phyloP scores from a whole-genome alignment of 1,140 invertebrate genomes.

The Drosophila auraria region DNA sequence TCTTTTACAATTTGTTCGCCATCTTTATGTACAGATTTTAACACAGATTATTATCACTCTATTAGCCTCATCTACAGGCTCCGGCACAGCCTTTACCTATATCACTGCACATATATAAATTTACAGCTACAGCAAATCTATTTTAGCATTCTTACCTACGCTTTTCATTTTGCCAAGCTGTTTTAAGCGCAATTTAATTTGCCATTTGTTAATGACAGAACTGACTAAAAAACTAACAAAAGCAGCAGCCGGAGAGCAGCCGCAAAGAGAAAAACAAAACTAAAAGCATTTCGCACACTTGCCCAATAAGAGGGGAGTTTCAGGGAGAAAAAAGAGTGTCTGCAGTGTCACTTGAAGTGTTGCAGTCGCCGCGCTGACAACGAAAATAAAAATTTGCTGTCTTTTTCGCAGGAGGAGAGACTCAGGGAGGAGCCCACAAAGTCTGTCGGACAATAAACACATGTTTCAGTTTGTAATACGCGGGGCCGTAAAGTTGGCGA shows the following conservation, averaged over 20 bases:
- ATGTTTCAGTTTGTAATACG: slow-evolving; percentile 81
- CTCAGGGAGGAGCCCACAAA: slow-evolving; percentile 20
- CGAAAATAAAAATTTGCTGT: slow-evolving; percentile 52
- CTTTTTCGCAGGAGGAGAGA: slow-evolving; percentile 22
- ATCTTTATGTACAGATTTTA: neutral
- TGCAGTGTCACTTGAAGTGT: slow-evolving; percentile 73
- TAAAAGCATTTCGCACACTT: slow-evolving; percentile 45
- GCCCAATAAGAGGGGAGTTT: slow-evolving; percentile 40
- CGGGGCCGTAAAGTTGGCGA: slow-evolving; percentile 68
- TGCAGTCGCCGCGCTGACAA: slow-evolving; percentile 77
- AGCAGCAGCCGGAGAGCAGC: slow-evolving; percentile 16
- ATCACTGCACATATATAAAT: neutral
- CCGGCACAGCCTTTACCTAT: too few relatives aligned
- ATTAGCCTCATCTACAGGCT: neutral
- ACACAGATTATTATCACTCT: too few relatives aligned
- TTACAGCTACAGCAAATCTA: neutral
- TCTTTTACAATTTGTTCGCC: too few relatives aligned
- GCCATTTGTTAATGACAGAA: slow-evolving; percentile 75
- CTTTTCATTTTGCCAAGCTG: slow-evolving; percentile 34
- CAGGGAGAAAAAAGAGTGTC: slow-evolving; percentile 16
- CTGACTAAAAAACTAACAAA: slow-evolving; percentile 42
- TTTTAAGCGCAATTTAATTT: slow-evolving; percentile 80
- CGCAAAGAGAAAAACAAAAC: slow-evolving; percentile 16
- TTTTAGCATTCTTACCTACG: slow-evolving; percentile 7
- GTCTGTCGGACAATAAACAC: slow-evolving; percentile 74